Base-by-base conservation (phyloP, 2,113 vertebrate genomes). In the Procavia capensis region DNA sequence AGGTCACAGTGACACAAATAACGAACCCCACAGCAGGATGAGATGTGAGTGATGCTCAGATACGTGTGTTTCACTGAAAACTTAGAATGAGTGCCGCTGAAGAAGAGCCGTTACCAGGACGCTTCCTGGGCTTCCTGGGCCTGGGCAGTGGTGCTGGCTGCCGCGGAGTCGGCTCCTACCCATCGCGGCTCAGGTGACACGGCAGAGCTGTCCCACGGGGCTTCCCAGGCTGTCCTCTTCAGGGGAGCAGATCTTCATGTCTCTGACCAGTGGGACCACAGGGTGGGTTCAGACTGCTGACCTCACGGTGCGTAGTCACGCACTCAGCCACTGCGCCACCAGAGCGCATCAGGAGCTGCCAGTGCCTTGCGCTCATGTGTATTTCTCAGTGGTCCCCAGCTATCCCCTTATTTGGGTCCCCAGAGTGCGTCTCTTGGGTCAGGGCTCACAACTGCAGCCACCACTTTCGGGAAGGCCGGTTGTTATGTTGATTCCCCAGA, bases 401-500 rank as follows among this genome's bases (percentile, higher is more conserved):
- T 41, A 50, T 59, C 41, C 66, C 17, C 61, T 70, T 41, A 8
- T 41, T 39, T 59, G 24, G 25, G 24, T 93, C 24, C 82, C 9
- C 34, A 82, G 63, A 89, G 31, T 79, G 80, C 80, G 61, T 47
- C 68, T 72, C 50, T 78, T 50, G 66, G 68, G 14, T 87, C 91
- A 59, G 25, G 34, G 78, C 66, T 45, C 27, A 63, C 78, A 29
- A 80, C 87, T 66, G 31, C 31, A 61, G 79, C 34, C 19, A 36
- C 13, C 22, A 34, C n/a, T 57, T 36, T 34, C 50, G n/a, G 25
- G 80, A 43, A 70, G 79, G 39, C 41, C 91, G 36, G 24, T 68
- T 54, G 86, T 82, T 74, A 29, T 80, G 59, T 57, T 91, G 85
- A 80, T 87, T 91, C 91, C n/a, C 10, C 50, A 94, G 45, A 85